phyloP scores from a whole-genome alignment of 2,113 vertebrate genomes.

The Tragelaphus imberbis region DNA sequence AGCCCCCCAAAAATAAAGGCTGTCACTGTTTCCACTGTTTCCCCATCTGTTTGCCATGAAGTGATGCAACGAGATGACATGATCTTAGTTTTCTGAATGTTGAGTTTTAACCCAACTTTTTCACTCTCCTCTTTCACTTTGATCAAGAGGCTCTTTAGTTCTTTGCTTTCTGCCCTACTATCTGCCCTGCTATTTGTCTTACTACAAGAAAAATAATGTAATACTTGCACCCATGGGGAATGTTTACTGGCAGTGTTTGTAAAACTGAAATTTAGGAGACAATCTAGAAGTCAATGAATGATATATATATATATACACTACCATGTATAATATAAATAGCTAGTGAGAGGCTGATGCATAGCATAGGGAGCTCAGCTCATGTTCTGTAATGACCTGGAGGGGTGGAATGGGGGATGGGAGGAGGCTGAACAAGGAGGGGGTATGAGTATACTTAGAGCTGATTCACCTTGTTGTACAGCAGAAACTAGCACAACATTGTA shows the following conservation, averaged over 20 bases:
- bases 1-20: neutral
- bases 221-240: neutral
- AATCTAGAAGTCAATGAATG: neutral
- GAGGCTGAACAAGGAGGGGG: neutral
- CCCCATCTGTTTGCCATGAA: neutral
- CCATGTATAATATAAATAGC: neutral
- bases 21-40: neutral
- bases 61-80: neutral
- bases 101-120: neutral
- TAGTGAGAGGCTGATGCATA: neutral
- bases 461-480: neutral
- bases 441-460: neutral
- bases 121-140: neutral
- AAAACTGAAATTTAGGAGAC: neutral
- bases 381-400: neutral
- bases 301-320: neutral
- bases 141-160: neutral
- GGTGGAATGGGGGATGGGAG: neutral
- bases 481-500: neutral
- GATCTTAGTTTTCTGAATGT: neutral
- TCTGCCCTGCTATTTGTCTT: neutral
- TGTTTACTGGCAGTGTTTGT: neutral
- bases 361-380: neutral
- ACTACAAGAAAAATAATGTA: neutral
- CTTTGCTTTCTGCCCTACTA: neutral